Percentiles rank a stretch among this genome's conserved stretches.
phyloP scores from a whole-genome alignment of 2,113 vertebrate genomes.

The Pipra filicauda region DNA sequence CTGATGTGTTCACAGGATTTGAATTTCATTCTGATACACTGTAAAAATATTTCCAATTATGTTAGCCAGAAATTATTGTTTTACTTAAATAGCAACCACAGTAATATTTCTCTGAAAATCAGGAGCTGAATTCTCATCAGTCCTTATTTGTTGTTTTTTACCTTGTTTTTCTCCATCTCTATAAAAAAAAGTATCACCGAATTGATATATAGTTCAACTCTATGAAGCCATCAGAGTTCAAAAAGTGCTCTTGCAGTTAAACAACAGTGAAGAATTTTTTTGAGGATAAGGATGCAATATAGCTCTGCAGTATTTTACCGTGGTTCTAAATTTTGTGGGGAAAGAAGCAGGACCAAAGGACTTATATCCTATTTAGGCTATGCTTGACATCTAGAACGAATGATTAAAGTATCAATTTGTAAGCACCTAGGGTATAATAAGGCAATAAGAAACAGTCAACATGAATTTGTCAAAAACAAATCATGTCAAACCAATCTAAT shows the following conservation, averaged over 20 bases:
- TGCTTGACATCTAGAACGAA: background rate
- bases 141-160: background rate
- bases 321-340: background rate
- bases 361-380: background rate
- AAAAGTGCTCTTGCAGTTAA: background rate
- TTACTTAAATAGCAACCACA: background rate
- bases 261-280: background rate
- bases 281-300: background rate
- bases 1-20: background rate
- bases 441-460: slow-evolving; percentile 12
- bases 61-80: slow-evolving; percentile 4
- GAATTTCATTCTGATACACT: background rate
- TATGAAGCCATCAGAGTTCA: background rate
- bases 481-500: slow-evolving; percentile 37
- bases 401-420: background rate
- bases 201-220: background rate
- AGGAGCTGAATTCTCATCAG: background rate
- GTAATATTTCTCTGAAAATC: background rate
- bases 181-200: background rate
- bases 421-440: background rate
- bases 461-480: slow-evolving; percentile 20
- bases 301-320: background rate
- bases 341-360: background rate
- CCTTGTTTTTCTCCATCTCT: background rate
- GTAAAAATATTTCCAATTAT: background rate